A percentile compares a stretch with the other conserved stretches of the same genome.
phyloP scores from a whole-genome alignment of 2,113 vertebrate genomes.

The Oriolus oriolus region DNA sequence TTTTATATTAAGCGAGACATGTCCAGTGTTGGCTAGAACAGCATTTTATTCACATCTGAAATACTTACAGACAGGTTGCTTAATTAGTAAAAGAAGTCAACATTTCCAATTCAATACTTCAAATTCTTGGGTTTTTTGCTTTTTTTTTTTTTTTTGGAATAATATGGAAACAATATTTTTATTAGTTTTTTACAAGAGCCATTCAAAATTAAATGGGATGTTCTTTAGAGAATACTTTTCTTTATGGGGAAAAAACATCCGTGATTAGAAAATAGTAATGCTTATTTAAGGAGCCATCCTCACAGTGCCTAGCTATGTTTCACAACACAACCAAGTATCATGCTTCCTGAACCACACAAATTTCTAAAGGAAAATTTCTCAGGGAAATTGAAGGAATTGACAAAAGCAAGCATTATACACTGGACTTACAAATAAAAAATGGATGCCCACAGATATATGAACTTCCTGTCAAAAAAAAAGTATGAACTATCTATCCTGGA shows the following conservation, averaged over 20 bases:
- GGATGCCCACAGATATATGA: not conserved
- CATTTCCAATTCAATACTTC: not conserved
- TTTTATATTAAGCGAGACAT: not conserved
- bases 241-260: not conserved
- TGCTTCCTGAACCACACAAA: not conserved
- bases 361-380: not conserved
- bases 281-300: not conserved
- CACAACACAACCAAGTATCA: not conserved
- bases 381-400: not conserved
- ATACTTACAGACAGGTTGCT: not conserved
- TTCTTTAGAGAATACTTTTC: not conserved
- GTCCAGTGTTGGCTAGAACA: not conserved
- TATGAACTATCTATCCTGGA: not conserved
- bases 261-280: not conserved
- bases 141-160: fast-evolving
- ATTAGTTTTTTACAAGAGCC: not conserved
- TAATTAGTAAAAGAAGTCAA: not conserved
- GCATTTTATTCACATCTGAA: not conserved
- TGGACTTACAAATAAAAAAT: not conserved
- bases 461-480: not conserved
- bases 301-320: not conserved
- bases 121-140: not conserved
- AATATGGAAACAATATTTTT: not conserved
- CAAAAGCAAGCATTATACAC: not conserved
- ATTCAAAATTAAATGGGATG: not conserved